Conservation (phyloP, 2,797 vertebrate genomes). For the Trichosurus vulpecula region DNA sequence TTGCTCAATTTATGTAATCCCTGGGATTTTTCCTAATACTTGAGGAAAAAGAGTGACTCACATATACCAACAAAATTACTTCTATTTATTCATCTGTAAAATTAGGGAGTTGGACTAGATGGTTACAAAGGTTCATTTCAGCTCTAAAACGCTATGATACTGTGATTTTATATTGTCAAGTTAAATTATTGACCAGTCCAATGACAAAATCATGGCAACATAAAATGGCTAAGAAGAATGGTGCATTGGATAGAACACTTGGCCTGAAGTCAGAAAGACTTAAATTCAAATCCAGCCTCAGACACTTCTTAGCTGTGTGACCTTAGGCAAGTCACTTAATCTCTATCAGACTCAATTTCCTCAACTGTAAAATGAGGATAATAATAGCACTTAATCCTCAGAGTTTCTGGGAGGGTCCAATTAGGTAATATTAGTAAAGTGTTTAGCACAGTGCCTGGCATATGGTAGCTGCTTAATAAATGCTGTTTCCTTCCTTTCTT, state of each 20-base stretch:
- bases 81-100: background rate
- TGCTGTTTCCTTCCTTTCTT: background rate
- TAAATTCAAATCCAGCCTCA: background rate
- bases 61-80: background rate
- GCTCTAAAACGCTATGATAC: background rate
- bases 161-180: background rate
- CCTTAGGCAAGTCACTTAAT: background rate
- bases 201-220: background rate
- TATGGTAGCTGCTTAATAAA: background rate
- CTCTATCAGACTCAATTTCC: background rate
- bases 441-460: background rate
- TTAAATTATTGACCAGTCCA: background rate
- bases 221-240: background rate
- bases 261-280: background rate
- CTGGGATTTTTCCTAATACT: background rate
- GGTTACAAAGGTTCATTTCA: background rate
- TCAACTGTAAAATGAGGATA: background rate
- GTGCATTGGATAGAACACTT: background rate
- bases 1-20: background rate
- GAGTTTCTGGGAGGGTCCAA: background rate
- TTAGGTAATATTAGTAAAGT: background rate
- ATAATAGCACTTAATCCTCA: background rate
- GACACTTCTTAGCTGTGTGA: background rate
- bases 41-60: constrained; percentile 35
- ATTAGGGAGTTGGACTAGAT: background rate